A percentile compares a stretch with the other conserved stretches of the same genome.
phyloP scores from a whole-genome alignment of 1,140 invertebrate genomes.

The Papilio polyxenes region DNA sequence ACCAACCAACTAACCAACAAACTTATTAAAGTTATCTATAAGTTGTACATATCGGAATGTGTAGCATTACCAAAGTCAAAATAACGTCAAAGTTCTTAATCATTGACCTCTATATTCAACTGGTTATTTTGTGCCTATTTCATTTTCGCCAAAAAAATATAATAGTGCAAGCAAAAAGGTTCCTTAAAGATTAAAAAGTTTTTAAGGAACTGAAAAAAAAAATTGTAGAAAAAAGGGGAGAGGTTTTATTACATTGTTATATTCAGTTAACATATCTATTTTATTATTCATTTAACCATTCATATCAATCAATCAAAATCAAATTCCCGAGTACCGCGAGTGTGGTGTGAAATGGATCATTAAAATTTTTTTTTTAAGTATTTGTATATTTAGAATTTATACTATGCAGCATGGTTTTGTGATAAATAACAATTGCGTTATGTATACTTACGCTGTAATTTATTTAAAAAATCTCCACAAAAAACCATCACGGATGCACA shows the following conservation, averaged over 20 bases:
- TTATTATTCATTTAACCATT: neutral
- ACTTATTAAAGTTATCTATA: too few relatives aligned
- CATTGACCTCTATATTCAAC: too few relatives aligned
- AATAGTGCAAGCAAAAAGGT: too few relatives aligned
- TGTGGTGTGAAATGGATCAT: neutral
- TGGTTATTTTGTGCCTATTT: too few relatives aligned
- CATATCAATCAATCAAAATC: conserved; percentile 4
- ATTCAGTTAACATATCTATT: neutral
- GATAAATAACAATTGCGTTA: neutral
- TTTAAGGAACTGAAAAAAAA: too few relatives aligned
- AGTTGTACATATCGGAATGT: too few relatives aligned
- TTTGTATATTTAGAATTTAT: neutral
- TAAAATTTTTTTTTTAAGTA: neutral
- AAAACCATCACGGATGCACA: neutral
- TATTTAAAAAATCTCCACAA: neutral
- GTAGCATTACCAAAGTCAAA: too few relatives aligned
- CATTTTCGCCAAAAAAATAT: too few relatives aligned
- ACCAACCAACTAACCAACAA: too few relatives aligned
- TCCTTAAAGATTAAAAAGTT: too few relatives aligned
- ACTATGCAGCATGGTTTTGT: neutral
- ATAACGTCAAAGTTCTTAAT: too few relatives aligned
- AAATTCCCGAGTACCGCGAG: too few relatives aligned
- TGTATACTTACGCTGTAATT: neutral
- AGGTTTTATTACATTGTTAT: neutral
- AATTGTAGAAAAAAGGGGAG: neutral